Conservation (phyloP, 2,113 vertebrate genomes). For the Dascyllus trimaculatus region DNA sequence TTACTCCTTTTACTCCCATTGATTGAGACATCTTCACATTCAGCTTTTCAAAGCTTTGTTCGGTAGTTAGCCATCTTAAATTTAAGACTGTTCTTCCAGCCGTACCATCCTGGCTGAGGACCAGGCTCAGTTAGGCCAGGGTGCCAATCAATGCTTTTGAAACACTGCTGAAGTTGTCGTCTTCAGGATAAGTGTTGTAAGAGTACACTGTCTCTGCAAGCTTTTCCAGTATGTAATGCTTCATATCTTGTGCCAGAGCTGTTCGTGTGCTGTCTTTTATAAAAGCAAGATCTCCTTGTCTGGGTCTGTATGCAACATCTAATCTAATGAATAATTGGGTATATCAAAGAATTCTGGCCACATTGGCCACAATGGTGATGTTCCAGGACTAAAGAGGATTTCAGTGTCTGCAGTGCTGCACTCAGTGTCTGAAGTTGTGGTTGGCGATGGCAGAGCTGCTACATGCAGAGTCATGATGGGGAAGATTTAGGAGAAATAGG, state of each 20-base stretch:
- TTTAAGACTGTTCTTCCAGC: constrained; percentile 18
- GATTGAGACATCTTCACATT: background rate
- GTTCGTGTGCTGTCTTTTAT: background rate
- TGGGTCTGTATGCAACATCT: constrained; percentile 8
- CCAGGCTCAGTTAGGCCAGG: constrained; percentile 3
- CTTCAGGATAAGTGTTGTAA: constrained; percentile 1
- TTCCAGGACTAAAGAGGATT: too few relatives aligned
- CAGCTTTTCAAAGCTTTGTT: background rate
- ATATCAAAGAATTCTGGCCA: too few relatives aligned
- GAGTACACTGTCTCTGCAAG: background rate
- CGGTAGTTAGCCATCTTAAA: constrained; percentile 12
- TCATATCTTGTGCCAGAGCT: background rate
- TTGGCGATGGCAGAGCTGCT: too few relatives aligned
- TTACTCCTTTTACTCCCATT: constrained; percentile 15
- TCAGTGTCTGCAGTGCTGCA: too few relatives aligned
- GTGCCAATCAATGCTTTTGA: constrained; percentile 11
- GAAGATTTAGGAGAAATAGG: too few relatives aligned
- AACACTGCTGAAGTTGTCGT: constrained; percentile 12
- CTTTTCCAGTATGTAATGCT: background rate
- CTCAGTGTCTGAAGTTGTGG: too few relatives aligned
- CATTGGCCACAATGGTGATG: too few relatives aligned
- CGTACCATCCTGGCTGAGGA: background rate
- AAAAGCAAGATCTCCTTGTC: too few relatives aligned
- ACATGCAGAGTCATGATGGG: too few relatives aligned
- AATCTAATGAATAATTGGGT: too few relatives aligned